phyloP scores from a whole-genome alignment of 2,888 invertebrate species.

The Cremastobaeus sp. region DNA sequence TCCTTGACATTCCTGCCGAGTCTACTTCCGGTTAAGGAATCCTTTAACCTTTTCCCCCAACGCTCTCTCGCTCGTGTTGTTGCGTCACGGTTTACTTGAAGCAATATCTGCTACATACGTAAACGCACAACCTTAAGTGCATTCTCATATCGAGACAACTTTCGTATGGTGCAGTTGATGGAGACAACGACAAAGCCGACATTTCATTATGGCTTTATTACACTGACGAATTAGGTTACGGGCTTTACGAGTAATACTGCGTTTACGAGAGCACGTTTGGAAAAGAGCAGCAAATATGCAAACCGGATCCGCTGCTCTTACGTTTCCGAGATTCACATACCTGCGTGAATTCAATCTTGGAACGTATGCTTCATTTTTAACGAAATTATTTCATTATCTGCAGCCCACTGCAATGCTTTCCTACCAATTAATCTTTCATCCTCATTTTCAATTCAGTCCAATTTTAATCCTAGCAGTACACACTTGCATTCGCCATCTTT shows the following conservation, averaged over 20 bases:
- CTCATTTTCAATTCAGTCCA: too few species aligned
- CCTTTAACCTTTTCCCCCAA: slow-evolving; percentile 40
- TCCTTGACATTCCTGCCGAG: slow-evolving; percentile 21
- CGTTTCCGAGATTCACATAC: slow-evolving; percentile 1
- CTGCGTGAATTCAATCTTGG: not conserved
- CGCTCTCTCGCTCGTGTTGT: slow-evolving; percentile 20
- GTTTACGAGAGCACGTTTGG: slow-evolving; percentile 53
- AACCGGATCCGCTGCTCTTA: slow-evolving; percentile 1
- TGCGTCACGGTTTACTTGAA: slow-evolving; percentile 5
- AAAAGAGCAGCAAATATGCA: slow-evolving; percentile 18
- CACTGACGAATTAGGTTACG: slow-evolving; percentile 61
- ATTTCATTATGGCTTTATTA: slow-evolving; percentile 66
- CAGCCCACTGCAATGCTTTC: too few species aligned
- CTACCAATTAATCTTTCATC: too few species aligned
- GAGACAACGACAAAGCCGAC: slow-evolving; percentile 35
- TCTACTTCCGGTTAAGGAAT: slow-evolving; percentile 48
- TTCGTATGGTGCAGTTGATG: slow-evolving; percentile 24
- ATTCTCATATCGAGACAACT: slow-evolving; percentile 23
- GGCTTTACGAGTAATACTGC: slow-evolving; percentile 59
- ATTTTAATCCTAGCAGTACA: too few species aligned
- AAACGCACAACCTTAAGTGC: slow-evolving; percentile 13
- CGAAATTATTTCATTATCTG: not conserved
- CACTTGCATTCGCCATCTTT: too few species aligned
- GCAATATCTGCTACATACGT: slow-evolving; percentile 7
- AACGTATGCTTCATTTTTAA: not conserved